These are phyloP conservation scores for Stenurella melanura DNA, from an alignment of 2,888 invertebrate genomes.

Conservation along the genomic window DNA sequence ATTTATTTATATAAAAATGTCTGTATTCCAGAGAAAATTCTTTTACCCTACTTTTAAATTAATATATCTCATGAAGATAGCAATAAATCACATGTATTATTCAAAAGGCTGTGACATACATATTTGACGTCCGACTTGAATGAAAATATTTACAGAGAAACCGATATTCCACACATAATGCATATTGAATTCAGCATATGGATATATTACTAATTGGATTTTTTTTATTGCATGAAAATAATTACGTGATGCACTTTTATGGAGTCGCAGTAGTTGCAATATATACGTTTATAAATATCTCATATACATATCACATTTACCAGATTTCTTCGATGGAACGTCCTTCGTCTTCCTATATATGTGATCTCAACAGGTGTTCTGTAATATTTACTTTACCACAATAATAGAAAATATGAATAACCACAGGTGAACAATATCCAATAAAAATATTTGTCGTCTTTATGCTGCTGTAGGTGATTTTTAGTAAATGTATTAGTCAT, in stretches of 20 bases:
- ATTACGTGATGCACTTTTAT: constrained; percentile 26
- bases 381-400: constrained; percentile 5
- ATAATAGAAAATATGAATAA: neutral
- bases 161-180: neutral
- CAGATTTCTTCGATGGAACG: constrained; percentile 21
- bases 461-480: neutral
- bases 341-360: constrained; percentile 27
- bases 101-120: neutral
- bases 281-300: constrained; percentile 30
- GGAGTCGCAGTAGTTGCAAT: constrained; percentile 25
- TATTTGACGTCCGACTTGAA: neutral
- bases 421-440: neutral
- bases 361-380: constrained; percentile 25
- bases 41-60: no score
- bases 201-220: constrained; percentile 31
- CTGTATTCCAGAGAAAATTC: no score
- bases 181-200: constrained; percentile 10
- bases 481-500: neutral
- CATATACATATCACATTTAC: constrained; percentile 29
- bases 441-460: neutral
- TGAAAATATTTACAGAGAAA: neutral
- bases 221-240: constrained; percentile 33
- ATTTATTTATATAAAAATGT: no score
- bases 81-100: neutral
- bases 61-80: neutral